Base-by-base conservation (phyloP, 2,797 vertebrate genomes). In the Anabacerthia variegaticeps region DNA sequence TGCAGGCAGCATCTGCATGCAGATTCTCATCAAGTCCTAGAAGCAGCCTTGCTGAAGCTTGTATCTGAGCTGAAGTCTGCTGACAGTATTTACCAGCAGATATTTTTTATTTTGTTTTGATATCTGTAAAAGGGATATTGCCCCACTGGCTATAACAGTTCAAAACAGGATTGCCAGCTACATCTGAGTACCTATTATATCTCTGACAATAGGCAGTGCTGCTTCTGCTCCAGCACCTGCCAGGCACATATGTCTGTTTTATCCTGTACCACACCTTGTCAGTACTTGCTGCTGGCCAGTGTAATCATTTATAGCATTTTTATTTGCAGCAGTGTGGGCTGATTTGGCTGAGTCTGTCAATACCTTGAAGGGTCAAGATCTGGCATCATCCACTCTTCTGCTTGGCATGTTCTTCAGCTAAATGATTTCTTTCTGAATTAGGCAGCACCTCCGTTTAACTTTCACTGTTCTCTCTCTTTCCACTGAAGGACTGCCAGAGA, bases 401-500 rank as follows among this genome's bases (percentile, higher is more conserved):
- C 61, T 92, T 86, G 65, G 34, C 46, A 0, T 5, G n/a, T 24
- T 61, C 65, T 68, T 88, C 49, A 46, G 14, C 30, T 56, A 75
- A 75, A 63, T 26, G 2, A 55, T 43, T 54, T 76, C n/a, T 77
- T 61, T 36, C 55, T 39, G 26, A 63, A 80, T 59, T 27, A 52
- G 61, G 48, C 80, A 89, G 52, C 44, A 37, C 17, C n/a, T 93
- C 73, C 21, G 0, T 93, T 89, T 92, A 90, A 56, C 56, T 46
- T 65, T 59, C 72, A 19, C 52, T 5, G 6, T 55, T 89, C 37
- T 94, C 67, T 78, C 86, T 48, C 77, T 80, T 97, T 95, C 83
- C 72, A 18, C 83, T 93, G 63, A 91, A 99, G 99, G 98, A 98
- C 80, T 99, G 99, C 96, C 98, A 97, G 95, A 96, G 98, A 88